Evolutionary conservation across 2,113 vertebrate species (phyloP).

Genomic region (Budorcas taxicolor): DNA sequence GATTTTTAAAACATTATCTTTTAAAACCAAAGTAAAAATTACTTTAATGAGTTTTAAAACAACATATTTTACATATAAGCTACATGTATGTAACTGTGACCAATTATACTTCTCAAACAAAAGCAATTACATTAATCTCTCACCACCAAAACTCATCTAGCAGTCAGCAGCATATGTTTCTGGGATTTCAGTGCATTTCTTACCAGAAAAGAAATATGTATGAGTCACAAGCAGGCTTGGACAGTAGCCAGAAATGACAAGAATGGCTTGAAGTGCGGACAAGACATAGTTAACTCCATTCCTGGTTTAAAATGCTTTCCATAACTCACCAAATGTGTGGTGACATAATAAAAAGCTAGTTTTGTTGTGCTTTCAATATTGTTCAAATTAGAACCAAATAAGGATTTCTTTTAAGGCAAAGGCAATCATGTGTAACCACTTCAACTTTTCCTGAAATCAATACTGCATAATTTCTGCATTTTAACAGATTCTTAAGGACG

Average conservation of each 20-base stretch:
- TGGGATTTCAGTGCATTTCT: conserved; percentile 68
- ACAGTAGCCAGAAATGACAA: conserved; percentile 69
- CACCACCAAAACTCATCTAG: conserved; percentile 50
- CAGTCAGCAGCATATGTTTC: conserved; percentile 71
- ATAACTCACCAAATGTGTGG: conserved; percentile 66
- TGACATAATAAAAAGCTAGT: conserved; percentile 51
- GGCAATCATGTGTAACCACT: conserved; percentile 48
- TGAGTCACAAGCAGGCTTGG: conserved; percentile 78
- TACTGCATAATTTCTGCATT: conserved; percentile 62
- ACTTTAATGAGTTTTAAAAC: conserved; percentile 33
- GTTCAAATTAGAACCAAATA: conserved; percentile 61
- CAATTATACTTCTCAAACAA: conserved; percentile 77
- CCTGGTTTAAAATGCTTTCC: conserved; percentile 39
- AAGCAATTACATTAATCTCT: conserved; percentile 73
- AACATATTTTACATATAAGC: conserved; percentile 36
- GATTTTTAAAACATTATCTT: conserved; percentile 59
- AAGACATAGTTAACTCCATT: conserved; percentile 47
- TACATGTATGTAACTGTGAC: conserved; percentile 66
- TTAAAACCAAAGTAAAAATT: conserved; percentile 69
- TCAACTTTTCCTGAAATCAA: conserved; percentile 65
- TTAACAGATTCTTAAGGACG: conserved; percentile 52
- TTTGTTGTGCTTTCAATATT: conserved; percentile 24
- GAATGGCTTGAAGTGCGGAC: conserved; percentile 43
- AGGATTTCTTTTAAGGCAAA: conserved; percentile 53
- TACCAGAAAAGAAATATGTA: conserved; percentile 73